Base-by-base conservation (phyloP, 1,140 invertebrate species). In the Hestina assimilis region DNA sequence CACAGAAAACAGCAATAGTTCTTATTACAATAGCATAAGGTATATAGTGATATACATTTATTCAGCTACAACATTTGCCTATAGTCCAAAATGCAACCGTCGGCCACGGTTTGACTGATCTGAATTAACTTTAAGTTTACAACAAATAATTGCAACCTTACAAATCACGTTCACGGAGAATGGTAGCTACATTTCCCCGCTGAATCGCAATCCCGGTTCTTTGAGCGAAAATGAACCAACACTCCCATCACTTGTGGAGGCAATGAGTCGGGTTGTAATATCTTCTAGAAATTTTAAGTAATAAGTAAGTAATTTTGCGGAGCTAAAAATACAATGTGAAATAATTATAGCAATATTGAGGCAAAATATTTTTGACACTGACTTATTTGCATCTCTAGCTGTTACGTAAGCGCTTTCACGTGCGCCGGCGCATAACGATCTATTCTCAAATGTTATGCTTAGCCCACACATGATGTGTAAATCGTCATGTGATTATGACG, bases 91-190 rank as follows among this genome's bases (percentile, higher is more conserved):
- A 80, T 80, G 77, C 78, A 81, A 47, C 72, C 63, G 58, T 45
- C 69, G 55, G 42, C 59, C 62, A 42, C 26, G 54, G 46, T 69
- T 69, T 82, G 81, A 84, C 70, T 75, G 69, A 80, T n/a, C n/a
- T n/a, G n/a, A n/a, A n/a, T n/a, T n/a, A n/a, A n/a, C n/a, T n/a
- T n/a, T n/a, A n/a, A n/a, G n/a, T n/a, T n/a, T n/a, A n/a, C n/a
- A n/a, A n/a, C n/a, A n/a, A n/a, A n/a, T n/a, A n/a, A n/a, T n/a
- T n/a, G n/a, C n/a, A n/a, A n/a, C n/a, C n/a, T n/a, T n/a, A n/a
- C n/a, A n/a, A n/a, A n/a, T n/a, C n/a, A n/a, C n/a, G n/a, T n/a
- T n/a, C n/a, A n/a, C n/a, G n/a, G n/a, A n/a, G n/a, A n/a, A n/a
- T n/a, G n/a, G n/a, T n/a, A n/a, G n/a, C n/a, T n/a, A n/a, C n/a